phyloP scores from a whole-genome alignment of 2,888 invertebrate genomes.

The Macroteleia sp. region DNA sequence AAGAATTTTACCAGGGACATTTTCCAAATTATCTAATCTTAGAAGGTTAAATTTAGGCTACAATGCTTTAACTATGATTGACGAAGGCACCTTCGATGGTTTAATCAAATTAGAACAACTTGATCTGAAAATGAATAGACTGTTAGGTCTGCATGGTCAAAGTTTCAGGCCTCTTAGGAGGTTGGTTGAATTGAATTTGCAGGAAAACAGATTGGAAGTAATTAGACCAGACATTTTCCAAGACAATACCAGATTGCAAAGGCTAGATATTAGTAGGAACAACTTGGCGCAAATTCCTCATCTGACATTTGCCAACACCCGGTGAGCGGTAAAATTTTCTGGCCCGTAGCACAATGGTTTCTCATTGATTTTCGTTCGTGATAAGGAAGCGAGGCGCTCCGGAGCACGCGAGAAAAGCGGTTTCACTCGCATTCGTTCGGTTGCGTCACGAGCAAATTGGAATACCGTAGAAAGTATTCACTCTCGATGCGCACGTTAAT shows the following conservation, averaged over 20 bases:
- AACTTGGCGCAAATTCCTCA: slow-evolving; percentile 88
- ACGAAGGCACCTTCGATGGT: slow-evolving; percentile 89
- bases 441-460: slow-evolving; percentile 77
- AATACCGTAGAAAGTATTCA: slow-evolving; percentile 78
- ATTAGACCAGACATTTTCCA: slow-evolving; percentile 89
- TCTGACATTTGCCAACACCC: slow-evolving; percentile 86
- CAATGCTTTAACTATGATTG: slow-evolving; percentile 89
- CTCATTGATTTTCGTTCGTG: slow-evolving; percentile 22
- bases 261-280: slow-evolving; percentile 90
- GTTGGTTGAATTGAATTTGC: slow-evolving; percentile 89
- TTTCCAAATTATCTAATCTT: slow-evolving; percentile 88
- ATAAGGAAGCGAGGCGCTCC: slow-evolving; percentile 46
- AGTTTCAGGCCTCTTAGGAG: slow-evolving; percentile 87
- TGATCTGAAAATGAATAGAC: slow-evolving; percentile 90
- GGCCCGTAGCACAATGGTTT: not conserved
- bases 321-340: slow-evolving; percentile 71
- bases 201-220: slow-evolving; percentile 90
- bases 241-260: slow-evolving; percentile 87
- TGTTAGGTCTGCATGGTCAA: slow-evolving; percentile 88
- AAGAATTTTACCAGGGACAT: slow-evolving; percentile 87
- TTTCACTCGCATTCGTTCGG: slow-evolving; percentile 75
- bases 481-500: slow-evolving; percentile 71
- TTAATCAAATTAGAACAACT: slow-evolving; percentile 89
- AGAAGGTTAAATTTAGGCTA: slow-evolving; percentile 89
- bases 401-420: slow-evolving; percentile 70